Percentiles rank a stretch among this genome's conserved stretches.
Evolutionary conservation across 1,140 invertebrate species (phyloP).

Genomic region (Macrostomum lignano): DNA sequence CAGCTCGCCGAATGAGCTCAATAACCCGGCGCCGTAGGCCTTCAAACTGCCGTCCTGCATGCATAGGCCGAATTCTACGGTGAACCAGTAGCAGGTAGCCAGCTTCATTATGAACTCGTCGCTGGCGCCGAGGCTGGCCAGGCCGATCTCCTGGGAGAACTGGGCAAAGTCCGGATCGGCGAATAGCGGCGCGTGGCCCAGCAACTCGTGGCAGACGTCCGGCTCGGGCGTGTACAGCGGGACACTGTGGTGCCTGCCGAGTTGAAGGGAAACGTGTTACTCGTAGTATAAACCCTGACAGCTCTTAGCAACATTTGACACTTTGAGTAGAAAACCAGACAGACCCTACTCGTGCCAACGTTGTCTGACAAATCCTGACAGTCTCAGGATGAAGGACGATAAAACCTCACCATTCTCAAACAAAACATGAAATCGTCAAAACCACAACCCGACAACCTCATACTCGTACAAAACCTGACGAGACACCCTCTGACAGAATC

Average conservation of each 20-base stretch:
- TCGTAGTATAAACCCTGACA: too few species aligned
- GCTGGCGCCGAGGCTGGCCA: slow-evolving; percentile 62
- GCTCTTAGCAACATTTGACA: too few species aligned
- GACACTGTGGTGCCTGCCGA: slow-evolving; percentile 59
- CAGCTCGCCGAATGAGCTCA: slow-evolving; percentile 83
- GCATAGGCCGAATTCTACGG: slow-evolving; percentile 81
- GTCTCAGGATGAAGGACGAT: too few species aligned
- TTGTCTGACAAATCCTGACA: too few species aligned
- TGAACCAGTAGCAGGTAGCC: slow-evolving; percentile 95
- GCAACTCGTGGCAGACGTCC: slow-evolving; percentile 77
- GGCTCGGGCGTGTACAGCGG: slow-evolving; percentile 94
- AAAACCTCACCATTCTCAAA: too few species aligned
- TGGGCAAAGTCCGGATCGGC: slow-evolving; percentile 85
- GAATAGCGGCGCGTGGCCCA: slow-evolving; percentile 81
- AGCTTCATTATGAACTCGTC: slow-evolving; percentile 88
- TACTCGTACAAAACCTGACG: too few species aligned
- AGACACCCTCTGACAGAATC: too few species aligned
- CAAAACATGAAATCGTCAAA: too few species aligned
- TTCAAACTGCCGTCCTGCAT: slow-evolving; percentile 48
- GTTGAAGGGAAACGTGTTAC: too few species aligned
- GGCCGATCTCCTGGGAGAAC: slow-evolving; percentile 86
- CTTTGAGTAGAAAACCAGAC: too few species aligned
- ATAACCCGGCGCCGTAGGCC: slow-evolving; percentile 71
- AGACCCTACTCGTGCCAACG: too few species aligned
- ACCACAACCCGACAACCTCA: too few species aligned